These are phyloP conservation scores for Troglohyphantes excavatus DNA, from an alignment of 2,888 invertebrate genomes.

Conservation along the genomic window DNA sequence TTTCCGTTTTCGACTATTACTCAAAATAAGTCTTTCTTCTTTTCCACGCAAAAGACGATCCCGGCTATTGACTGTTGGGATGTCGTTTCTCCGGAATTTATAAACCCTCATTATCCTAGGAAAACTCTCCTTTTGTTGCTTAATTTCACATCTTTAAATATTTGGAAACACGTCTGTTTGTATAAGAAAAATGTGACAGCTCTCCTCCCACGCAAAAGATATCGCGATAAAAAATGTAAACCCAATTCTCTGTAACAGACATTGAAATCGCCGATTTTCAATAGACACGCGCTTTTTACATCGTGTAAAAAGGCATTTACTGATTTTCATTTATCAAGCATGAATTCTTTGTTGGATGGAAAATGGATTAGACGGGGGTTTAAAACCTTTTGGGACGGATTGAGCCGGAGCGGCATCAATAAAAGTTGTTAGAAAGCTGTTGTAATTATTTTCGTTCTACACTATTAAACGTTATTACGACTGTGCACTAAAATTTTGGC, in stretches of 20 bases:
- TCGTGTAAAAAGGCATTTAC: neutral
- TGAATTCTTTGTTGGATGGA: conserved; percentile 25
- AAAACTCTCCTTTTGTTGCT: neutral
- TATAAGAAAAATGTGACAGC: neutral
- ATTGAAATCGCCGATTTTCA: neutral
- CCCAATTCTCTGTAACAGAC: neutral
- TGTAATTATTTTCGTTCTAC: too few relatives aligned
- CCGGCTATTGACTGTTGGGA: neutral
- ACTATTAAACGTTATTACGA: too few relatives aligned
- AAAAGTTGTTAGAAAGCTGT: too few relatives aligned
- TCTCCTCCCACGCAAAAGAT: neutral
- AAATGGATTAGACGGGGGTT: conserved; percentile 10
- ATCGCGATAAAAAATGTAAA: neutral
- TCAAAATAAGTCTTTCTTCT: neutral
- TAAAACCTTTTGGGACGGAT: neutral
- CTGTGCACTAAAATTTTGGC: too few relatives aligned
- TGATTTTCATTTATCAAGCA: neutral
- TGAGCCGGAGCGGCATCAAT: neutral
- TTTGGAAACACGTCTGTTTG: neutral
- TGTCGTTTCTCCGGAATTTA: neutral
- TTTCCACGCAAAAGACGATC: neutral
- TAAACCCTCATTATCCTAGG: neutral
- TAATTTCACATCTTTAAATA: neutral
- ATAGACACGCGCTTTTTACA: neutral
- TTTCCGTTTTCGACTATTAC: neutral